Conservation (phyloP, 2,888 invertebrate species). For the Lathronympha strigana region DNA sequence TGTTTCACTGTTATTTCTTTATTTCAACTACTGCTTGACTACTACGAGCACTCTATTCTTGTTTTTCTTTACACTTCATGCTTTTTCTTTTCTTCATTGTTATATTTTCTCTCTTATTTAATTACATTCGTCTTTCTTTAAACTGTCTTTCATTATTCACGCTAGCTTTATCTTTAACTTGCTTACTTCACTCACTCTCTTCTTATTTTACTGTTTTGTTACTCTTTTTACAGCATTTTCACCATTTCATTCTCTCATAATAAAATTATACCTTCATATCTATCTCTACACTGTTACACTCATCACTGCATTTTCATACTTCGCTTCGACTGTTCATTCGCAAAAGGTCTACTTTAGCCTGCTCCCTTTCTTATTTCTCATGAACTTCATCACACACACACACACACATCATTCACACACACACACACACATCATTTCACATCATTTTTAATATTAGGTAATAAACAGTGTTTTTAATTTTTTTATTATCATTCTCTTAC, state of each 20-base stretch:
- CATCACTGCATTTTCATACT: background rate
- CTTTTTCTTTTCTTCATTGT: conserved; percentile 9
- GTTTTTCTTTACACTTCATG: background rate
- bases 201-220: too few species aligned
- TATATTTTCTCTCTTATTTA: conserved; percentile 7
- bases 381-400: too few species aligned
- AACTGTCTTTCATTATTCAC: conserved; percentile 17
- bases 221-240: background rate
- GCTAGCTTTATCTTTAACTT: background rate
- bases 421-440: too few species aligned
- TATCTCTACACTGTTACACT: background rate
- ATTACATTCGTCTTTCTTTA: conserved; percentile 12
- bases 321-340: background rate
- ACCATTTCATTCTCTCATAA: too few species aligned
- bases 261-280: too few species aligned
- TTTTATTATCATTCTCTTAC: background rate
- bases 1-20: conserved; percentile 1
- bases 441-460: too few species aligned
- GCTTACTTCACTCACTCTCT: background rate
- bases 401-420: too few species aligned
- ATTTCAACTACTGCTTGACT: background rate
- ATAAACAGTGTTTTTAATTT: too few species aligned
- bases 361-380: background rate
- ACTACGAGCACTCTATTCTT: background rate
- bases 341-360: background rate